phyloP scores from a whole-genome alignment of 1,140 invertebrate species.

The Lepidotrigona ventralis region DNA sequence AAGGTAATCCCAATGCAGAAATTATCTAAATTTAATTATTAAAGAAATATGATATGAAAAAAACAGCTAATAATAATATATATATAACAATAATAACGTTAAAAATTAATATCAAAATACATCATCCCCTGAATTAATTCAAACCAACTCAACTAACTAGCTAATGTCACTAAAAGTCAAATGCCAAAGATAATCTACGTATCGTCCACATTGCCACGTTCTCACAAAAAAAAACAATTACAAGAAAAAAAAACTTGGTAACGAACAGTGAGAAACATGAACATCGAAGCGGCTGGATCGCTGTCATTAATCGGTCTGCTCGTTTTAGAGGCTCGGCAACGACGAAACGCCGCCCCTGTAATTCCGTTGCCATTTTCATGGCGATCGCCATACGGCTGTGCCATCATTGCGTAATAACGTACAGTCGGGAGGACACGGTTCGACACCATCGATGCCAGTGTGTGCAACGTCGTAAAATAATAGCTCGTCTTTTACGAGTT shows the following conservation, averaged over 20 bases:
- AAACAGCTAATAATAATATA: too few species aligned
- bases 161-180: too few species aligned
- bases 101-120: too few species aligned
- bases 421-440: background rate
- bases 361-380: constrained; percentile 1
- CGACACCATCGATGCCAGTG: background rate
- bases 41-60: too few species aligned
- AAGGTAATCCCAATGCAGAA: too few species aligned
- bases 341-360: constrained; percentile 13
- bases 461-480: background rate
- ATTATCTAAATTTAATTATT: too few species aligned
- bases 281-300: background rate
- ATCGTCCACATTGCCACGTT: background rate
- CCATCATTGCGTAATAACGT: constrained; percentile 15
- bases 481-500: constrained; percentile 8
- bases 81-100: too few species aligned
- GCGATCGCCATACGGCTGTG: background rate
- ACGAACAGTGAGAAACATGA: background rate
- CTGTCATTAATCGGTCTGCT: background rate
- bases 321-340: background rate
- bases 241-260: background rate
- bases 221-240: background rate
- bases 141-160: too few species aligned
- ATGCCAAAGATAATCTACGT: background rate
- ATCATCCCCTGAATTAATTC: too few species aligned